These are phyloP conservation scores for Coracias cyanogaster DNA, from an alignment of 2,797 vertebrate genomes.

Conservation along the genomic window DNA sequence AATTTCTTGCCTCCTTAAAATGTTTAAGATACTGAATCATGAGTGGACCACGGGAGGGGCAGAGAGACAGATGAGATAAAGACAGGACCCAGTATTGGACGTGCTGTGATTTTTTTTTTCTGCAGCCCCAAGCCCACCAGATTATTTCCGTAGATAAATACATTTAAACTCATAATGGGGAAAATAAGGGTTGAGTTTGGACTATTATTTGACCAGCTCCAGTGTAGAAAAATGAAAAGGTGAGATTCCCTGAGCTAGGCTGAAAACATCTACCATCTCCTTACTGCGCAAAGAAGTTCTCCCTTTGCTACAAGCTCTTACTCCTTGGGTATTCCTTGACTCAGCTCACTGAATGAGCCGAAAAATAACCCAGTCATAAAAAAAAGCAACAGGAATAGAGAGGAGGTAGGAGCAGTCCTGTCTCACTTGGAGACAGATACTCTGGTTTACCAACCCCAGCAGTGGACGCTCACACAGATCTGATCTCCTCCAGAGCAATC, in stretches of 20 bases:
- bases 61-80: neutral
- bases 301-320: neutral
- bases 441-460: neutral
- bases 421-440: neutral
- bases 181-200: neutral
- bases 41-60: neutral
- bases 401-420: neutral
- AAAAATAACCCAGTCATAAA: neutral
- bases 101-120: neutral
- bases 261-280: neutral
- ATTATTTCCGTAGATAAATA: neutral
- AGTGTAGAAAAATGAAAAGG: neutral
- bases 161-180: neutral
- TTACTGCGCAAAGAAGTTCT: neutral
- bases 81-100: neutral
- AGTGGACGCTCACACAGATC: rapidly evolving
- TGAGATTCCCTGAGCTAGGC: neutral
- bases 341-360: neutral
- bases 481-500: neutral
- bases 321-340: neutral
- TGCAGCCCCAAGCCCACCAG: rapidly evolving
- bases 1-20: neutral
- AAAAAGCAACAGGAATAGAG: neutral
- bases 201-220: neutral
- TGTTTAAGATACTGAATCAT: neutral